phyloP scores from a whole-genome alignment of 2,797 vertebrate genomes.

The Phoeniculus purpureus region DNA sequence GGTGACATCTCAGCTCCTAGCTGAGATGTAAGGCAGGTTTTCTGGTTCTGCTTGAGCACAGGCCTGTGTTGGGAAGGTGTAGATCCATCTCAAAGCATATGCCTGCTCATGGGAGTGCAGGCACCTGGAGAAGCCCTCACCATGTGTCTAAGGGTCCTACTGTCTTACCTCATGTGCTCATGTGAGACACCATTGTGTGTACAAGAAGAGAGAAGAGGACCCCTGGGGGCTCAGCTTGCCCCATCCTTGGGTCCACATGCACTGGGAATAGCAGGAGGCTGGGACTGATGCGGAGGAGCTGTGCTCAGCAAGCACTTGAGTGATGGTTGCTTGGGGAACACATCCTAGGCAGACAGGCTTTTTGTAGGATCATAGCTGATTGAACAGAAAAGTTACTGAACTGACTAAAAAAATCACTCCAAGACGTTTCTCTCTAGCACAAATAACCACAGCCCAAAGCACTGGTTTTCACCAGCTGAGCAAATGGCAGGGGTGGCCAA shows the following conservation, averaged over 20 bases:
- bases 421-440: background rate
- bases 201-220: background rate
- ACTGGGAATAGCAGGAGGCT: background rate
- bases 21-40: background rate
- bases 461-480: accelerated
- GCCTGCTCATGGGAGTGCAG: background rate
- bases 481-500: background rate
- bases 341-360: background rate
- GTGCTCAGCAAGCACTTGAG: accelerated
- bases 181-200: background rate
- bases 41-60: background rate
- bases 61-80: background rate
- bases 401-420: background rate
- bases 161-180: accelerated
- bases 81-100: background rate
- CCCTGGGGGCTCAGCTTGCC: background rate
- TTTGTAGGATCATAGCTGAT: background rate
- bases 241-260: accelerated
- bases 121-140: background rate
- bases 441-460: background rate
- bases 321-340: background rate
- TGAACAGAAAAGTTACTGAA: background rate
- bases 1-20: background rate
- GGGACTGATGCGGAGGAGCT: background rate
- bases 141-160: background rate